Conservation (phyloP, 2,888 invertebrate species). For the Pachliopta kotzebuea region DNA sequence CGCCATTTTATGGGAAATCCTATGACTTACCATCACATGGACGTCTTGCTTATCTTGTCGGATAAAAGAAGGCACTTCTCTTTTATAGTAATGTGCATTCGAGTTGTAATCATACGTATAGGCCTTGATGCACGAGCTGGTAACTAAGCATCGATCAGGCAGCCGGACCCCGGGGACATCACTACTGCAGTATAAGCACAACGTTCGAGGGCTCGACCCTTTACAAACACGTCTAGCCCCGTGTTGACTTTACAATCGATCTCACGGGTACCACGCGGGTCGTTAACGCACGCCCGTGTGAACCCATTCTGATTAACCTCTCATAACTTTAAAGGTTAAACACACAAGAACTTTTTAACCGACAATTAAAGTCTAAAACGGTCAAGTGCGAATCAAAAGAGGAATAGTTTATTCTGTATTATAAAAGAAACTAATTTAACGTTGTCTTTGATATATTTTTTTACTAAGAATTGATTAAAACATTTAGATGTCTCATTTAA, state of each 20-base stretch:
- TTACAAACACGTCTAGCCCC: constrained; percentile 34
- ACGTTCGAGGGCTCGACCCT: constrained; percentile 33
- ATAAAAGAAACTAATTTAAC: no score
- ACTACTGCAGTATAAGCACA: constrained; percentile 30
- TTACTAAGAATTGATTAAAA: no score
- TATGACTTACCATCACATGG: no score
- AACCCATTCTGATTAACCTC: constrained; percentile 33
- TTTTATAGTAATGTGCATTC: neutral
- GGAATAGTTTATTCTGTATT: no score
- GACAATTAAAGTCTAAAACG: constrained; percentile 14
- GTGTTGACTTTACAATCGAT: constrained; percentile 38
- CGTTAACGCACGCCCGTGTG: constrained; percentile 37
- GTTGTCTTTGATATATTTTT: no score
- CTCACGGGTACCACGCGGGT: constrained; percentile 33
- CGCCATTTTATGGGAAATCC: no score
- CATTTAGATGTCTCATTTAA: no score
- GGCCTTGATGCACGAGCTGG: constrained; percentile 1
- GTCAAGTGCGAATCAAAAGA: constrained; percentile 5
- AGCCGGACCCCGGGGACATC: constrained; percentile 1
- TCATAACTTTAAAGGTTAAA: constrained; percentile 24
- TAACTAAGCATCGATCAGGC: constrained; percentile 22
- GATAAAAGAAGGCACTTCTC: no score
- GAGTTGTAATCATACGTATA: constrained; percentile 9
- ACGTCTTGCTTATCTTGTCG: no score
- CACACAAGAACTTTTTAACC: constrained; percentile 6